Evolutionary conservation across 2,888 invertebrate species (phyloP).

Genomic region (Hypomecis punctinalis): DNA sequence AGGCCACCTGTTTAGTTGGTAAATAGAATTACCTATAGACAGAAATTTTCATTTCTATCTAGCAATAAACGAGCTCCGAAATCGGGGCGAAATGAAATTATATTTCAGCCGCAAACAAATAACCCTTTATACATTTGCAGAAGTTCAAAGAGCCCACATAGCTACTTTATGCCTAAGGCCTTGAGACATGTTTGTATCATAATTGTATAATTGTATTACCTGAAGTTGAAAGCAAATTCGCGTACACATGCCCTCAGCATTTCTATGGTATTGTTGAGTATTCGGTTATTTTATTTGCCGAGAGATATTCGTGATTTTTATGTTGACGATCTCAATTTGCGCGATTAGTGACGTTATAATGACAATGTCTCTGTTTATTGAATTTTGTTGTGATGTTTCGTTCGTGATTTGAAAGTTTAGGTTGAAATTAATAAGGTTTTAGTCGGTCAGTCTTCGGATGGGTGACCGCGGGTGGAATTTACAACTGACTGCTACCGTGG

Average conservation of each 20-base stretch:
- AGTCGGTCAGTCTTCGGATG: too few species aligned
- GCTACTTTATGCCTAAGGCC: conserved; percentile 24
- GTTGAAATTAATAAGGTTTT: background rate
- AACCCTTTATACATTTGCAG: conserved; percentile 8
- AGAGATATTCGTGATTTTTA: conserved; percentile 10
- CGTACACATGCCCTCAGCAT: conserved; percentile 37
- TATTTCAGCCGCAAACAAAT: conserved; percentile 9
- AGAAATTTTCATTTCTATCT: conserved; percentile 9
- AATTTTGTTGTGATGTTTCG: background rate
- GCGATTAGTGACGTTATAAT: conserved; percentile 13
- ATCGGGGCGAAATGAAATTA: conserved; percentile 9
- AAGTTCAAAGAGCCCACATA: conserved; percentile 14
- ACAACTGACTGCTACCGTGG: too few species aligned
- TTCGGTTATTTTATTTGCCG: conserved; percentile 1
- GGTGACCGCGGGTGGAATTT: too few species aligned
- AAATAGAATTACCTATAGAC: background rate
- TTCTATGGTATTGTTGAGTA: conserved; percentile 8
- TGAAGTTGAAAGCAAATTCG: conserved; percentile 39
- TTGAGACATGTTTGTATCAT: conserved; percentile 14
- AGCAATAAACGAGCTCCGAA: conserved; percentile 12
- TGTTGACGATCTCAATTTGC: conserved; percentile 12
- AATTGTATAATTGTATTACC: conserved; percentile 33
- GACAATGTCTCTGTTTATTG: conserved; percentile 25
- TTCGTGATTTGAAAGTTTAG: background rate
- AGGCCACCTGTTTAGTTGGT: background rate